phyloP scores from a whole-genome alignment of 2,797 vertebrate genomes.

The Acanthis flammea region DNA sequence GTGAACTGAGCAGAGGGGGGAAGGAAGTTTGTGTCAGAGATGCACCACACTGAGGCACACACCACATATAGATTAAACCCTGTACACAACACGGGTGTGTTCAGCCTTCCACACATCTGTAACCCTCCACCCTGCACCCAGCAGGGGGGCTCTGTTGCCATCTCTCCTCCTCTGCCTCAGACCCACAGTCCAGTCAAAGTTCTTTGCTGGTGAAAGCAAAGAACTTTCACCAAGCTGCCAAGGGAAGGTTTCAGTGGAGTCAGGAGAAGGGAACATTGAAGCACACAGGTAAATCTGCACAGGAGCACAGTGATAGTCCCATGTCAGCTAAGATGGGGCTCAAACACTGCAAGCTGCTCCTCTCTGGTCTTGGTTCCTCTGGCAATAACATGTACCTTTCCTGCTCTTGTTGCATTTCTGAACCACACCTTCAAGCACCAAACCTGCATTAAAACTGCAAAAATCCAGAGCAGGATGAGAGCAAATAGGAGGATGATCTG shows the following conservation, averaged over 20 bases:
- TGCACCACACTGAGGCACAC: not conserved
- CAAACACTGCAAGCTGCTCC: rapidly evolving
- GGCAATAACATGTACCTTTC: not conserved
- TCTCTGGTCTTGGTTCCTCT: not conserved
- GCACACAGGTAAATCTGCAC: not conserved
- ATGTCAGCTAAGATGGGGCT: not conserved
- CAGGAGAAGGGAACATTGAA: not conserved
- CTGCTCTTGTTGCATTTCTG: not conserved
- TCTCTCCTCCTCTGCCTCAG: not conserved
- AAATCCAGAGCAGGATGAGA: not conserved
- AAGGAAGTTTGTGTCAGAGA: not conserved
- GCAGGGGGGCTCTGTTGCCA: not conserved
- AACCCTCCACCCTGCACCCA: not conserved
- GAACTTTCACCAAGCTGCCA: no score
- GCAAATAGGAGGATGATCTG: not conserved
- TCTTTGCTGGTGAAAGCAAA: not conserved
- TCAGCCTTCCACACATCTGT: not conserved
- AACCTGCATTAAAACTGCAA: not conserved
- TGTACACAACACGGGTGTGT: rapidly evolving
- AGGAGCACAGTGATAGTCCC: not conserved
- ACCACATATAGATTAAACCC: not conserved
- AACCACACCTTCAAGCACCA: not conserved
- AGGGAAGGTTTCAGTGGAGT: not conserved
- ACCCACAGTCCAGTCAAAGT: not conserved
- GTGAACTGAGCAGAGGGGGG: not conserved